Evolutionary conservation across 2,888 invertebrate species (phyloP), one percentile per base, ranked within the genome.

Genomic region (Punctoribates punctum): DNA sequence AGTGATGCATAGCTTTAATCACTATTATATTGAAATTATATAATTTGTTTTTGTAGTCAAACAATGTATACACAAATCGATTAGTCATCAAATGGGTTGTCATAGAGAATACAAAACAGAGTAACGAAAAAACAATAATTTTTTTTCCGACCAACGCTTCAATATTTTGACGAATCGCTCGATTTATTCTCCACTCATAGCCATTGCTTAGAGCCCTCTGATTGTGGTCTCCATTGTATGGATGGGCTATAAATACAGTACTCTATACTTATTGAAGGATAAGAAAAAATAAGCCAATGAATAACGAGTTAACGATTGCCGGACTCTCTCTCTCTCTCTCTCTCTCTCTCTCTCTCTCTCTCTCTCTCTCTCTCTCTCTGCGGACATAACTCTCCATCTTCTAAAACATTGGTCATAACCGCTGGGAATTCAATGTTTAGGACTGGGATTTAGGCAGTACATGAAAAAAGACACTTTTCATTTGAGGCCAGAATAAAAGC

Each of bases 371-470:
- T 15, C 51, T 17, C n/a, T 17, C 51, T 13, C 15, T 3, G 6
- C n/a, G 17, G n/a, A 51, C 51, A n/a, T 15, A 15, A n/a, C 51
- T 17, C 51, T 51, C 51, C 3, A n/a, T 51, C 51, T 8, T 51
- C 3, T 51, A 13, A 51, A 65, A 6, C 34, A 65, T 3, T 65
- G 34, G 34, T 65, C 65, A 65, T 34, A 34, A 65, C 29, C 65
- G 17, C 34, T 65, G 34, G 34, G 65, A 65, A 65, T 57, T 57
- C 23, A 25, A 25, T 57, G 57, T 57, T 57, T 57, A 57, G 34
- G 57, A 57, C 57, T 57, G 57, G 57, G 23, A 23, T 57, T 57
- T 23, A 34, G 8, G 34, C 4, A 34, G 5, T 6, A 34, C 34
- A 34, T 8, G 34, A 34, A 34, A 34, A 34, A 34, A n/a, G 34